Evolutionary conservation across 2,113 vertebrate genomes (phyloP).

Genomic region (Alouatta palliata): DNA sequence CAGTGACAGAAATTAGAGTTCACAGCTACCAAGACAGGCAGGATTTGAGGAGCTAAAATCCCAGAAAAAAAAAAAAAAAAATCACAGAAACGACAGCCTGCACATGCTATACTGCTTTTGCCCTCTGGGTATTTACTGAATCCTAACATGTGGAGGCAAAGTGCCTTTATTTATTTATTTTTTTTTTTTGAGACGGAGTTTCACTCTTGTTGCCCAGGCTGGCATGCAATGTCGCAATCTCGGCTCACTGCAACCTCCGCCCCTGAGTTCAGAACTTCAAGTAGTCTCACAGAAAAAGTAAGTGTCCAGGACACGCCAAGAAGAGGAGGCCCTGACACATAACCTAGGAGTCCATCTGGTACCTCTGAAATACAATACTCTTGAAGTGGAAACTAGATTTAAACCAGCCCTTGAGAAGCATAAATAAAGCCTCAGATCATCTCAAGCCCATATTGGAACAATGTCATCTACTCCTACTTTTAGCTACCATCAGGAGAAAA

Average conservation of each 20-base stretch:
- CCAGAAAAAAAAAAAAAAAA: neutral
- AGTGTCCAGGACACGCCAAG: slow-evolving; percentile 28
- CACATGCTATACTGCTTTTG: slow-evolving; percentile 1
- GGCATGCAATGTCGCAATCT: no score
- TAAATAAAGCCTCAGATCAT: slow-evolving; percentile 62
- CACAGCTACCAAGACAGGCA: slow-evolving; percentile 11
- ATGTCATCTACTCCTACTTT: slow-evolving; percentile 48
- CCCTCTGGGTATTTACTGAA: slow-evolving; percentile 18
- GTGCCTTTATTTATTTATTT: no score
- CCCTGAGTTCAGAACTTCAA: neutral
- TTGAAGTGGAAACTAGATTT: slow-evolving; percentile 50
- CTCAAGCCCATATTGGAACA: neutral
- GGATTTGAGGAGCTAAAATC: slow-evolving; percentile 10
- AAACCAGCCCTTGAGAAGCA: slow-evolving; percentile 44
- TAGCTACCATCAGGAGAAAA: slow-evolving; percentile 48
- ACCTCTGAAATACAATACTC: slow-evolving; percentile 33
- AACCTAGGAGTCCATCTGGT: slow-evolving; percentile 49
- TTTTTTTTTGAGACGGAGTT: no score
- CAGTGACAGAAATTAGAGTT: slow-evolving; percentile 36
- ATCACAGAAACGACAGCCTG: slow-evolving; percentile 14
- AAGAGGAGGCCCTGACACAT: slow-evolving; percentile 41
- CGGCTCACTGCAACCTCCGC: no score
- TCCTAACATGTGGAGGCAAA: neutral
- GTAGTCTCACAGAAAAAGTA: slow-evolving; percentile 49
- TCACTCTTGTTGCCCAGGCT: no score